These are phyloP conservation scores for Oxyruncus cristatus DNA, from an alignment of 2,113 vertebrate genomes.

Conservation along the genomic window DNA sequence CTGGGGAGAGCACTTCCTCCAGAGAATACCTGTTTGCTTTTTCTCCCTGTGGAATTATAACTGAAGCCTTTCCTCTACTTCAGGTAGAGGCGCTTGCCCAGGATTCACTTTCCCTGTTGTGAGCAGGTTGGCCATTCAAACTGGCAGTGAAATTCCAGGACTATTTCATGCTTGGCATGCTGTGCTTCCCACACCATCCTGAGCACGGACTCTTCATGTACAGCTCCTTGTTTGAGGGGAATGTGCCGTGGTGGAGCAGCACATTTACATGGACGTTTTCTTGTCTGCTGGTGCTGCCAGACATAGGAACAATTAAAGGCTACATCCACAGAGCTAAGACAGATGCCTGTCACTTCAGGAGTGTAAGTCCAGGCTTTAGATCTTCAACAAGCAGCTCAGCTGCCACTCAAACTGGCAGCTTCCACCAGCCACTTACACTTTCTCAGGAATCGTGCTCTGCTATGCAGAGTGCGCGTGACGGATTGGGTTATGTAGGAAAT, in stretches of 20 bases:
- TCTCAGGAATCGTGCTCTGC: background rate
- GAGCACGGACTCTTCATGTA: accelerated
- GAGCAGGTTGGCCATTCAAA: background rate
- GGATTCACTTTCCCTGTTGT: background rate
- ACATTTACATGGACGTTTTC: background rate
- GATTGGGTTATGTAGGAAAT: background rate
- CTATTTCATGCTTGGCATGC: background rate
- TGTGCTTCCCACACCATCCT: accelerated
- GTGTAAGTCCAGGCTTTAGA: background rate
- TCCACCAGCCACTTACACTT: accelerated
- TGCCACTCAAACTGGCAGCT: background rate
- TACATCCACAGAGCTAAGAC: background rate
- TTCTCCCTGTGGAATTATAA: background rate
- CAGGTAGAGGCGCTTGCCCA: background rate
- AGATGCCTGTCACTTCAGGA: background rate
- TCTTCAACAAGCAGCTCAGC: background rate
- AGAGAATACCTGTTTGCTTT: background rate
- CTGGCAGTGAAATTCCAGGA: background rate
- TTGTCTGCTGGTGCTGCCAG: background rate
- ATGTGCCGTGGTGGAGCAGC: accelerated
- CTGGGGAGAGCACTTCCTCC: background rate
- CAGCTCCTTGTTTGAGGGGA: background rate
- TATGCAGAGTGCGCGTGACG: background rate
- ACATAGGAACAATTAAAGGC: background rate
- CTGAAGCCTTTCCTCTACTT: background rate